Conservation (phyloP, 2,797 vertebrate species). For the Macrochelys suwanniensis region DNA sequence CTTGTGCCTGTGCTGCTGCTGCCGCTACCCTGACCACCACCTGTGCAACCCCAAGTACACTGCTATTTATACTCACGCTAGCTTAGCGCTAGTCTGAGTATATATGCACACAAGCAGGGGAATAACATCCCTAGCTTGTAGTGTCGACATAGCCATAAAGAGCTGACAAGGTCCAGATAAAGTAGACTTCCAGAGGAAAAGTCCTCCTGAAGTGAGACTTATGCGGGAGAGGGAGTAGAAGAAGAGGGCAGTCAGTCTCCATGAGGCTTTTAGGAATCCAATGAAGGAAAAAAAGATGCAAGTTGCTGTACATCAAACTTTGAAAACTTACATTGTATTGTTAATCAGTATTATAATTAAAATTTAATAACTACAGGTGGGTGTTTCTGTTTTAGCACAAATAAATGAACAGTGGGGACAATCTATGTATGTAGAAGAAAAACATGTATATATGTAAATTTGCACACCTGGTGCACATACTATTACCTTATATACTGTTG, state of each 20-base stretch:
- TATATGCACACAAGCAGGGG: background rate
- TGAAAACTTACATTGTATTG: background rate
- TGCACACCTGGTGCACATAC: background rate
- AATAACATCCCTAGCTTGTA: background rate
- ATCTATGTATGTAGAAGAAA: background rate
- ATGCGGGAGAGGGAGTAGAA: background rate
- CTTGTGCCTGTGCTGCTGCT: background rate
- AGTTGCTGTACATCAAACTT: background rate
- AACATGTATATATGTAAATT: background rate
- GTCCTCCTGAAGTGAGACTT: background rate
- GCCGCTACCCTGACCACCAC: background rate
- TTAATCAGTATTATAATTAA: background rate
- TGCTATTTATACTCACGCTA: background rate
- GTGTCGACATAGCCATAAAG: background rate
- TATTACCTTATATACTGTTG: rapidly evolving
- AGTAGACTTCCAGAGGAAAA: background rate
- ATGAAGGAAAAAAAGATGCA: background rate
- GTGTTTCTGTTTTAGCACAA: background rate
- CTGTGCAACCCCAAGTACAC: background rate
- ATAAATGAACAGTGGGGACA: background rate
- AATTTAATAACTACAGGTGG: background rate
- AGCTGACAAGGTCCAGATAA: background rate
- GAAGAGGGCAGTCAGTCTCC: background rate
- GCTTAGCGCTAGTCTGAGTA: background rate
- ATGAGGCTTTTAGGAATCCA: background rate